Base-by-base conservation (phyloP, 2,888 invertebrate genomes). In the Lithophane socia region DNA sequence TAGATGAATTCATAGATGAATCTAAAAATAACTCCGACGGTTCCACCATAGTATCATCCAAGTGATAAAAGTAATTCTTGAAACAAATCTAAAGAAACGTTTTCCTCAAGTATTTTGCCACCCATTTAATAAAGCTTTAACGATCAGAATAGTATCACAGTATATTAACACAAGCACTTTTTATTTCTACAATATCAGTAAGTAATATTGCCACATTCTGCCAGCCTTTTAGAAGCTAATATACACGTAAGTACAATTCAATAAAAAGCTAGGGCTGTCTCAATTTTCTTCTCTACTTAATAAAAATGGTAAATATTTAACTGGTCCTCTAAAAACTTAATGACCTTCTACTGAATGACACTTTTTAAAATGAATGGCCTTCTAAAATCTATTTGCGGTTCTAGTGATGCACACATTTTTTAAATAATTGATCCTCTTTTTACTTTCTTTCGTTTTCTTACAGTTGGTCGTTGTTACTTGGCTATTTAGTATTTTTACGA, bases 221-320 rank as follows among this genome's bases (percentile, higher is more conserved):
- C 7, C 44, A 5, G 16, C 18, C 81, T 7, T 65, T 61, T 61
- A 47, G 18, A 37, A n/a, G 71, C 49, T 63, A 65, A 77, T 85
- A 69, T 3, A 85, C 77, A 70, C 77, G 64, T 82, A 63, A 85
- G 52, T 85, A 71, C 73, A 58, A 77, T 74, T 60, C 71, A 69
- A 77, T 85, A 83, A 82, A 74, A 21, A 47, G 54, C n/a, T 70
- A 88, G 87, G 87, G 87, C 9, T 87, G 86, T 10, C 77, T n/a
- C 60, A 3, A n/a, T 2, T 42, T 3, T 37, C 7, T 2, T 21
- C 7, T 64, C 9, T 13, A n/a, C 64, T 47, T 44, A 44, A 44
- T 44, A 44, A 0, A 44, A 44, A 44, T 44, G 44, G 9, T 1
- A 44, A 9, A 44, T 44, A 44, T 44, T 44, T 44, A 44, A 44